Conservation (phyloP, 2,797 vertebrate species). For the Oceanodroma leucorhoa region DNA sequence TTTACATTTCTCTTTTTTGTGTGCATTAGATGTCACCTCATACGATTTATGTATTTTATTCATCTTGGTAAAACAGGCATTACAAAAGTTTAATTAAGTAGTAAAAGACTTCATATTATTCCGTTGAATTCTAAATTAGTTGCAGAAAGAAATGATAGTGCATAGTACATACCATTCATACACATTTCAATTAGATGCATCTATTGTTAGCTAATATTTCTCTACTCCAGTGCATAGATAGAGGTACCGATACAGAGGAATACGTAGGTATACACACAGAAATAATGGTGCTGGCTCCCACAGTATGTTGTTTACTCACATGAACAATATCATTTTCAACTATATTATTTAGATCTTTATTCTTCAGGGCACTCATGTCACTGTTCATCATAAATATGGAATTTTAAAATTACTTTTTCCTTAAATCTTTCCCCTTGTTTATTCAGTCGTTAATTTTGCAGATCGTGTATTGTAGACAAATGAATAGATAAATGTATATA, state of each 20-base stretch:
- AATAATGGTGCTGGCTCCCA: not conserved
- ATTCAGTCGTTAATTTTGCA: not conserved
- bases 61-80: slow-evolving; percentile 83
- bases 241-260: not conserved
- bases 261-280: not conserved
- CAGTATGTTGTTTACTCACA: slow-evolving; percentile 22
- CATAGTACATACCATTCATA: slow-evolving; percentile 70
- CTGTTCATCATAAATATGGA: not conserved
- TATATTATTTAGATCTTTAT: slow-evolving; percentile 3
- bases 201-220: slow-evolving; percentile 64
- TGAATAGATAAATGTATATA: not conserved
- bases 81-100: slow-evolving; percentile 86
- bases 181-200: slow-evolving; percentile 77
- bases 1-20: slow-evolving; percentile 81
- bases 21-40: slow-evolving; percentile 82
- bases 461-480: not conserved
- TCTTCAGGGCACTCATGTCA: not conserved
- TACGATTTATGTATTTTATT: slow-evolving; percentile 83
- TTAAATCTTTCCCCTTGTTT: not conserved
- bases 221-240: slow-evolving; percentile 57
- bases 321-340: slow-evolving; percentile 5
- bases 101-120: slow-evolving; percentile 83
- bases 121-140: slow-evolving; percentile 80
- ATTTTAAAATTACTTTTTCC: not conserved
- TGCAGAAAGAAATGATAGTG: slow-evolving; percentile 74